Evolutionary conservation across 2,797 vertebrate species (phyloP).

Genomic region (Crax fasciolata): DNA sequence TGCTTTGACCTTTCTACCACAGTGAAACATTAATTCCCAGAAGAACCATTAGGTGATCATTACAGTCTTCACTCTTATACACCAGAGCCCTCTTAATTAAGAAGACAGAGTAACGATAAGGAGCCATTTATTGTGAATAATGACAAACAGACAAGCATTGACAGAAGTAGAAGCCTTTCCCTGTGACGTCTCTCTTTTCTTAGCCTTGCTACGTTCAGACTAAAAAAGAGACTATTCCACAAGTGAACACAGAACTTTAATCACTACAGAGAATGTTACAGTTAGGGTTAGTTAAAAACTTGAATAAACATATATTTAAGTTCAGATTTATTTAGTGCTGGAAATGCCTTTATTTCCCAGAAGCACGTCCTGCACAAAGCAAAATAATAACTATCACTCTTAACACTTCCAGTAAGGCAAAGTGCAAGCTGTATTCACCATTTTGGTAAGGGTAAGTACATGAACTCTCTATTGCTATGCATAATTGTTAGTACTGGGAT

Average conservation of each 20-base stretch:
- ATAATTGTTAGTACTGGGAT: not conserved
- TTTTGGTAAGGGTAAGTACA: not conserved
- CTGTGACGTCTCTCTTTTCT: not conserved
- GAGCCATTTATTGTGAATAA: not conserved
- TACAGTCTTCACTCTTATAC: conserved; percentile 5
- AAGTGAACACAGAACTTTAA: not conserved
- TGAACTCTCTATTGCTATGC: not conserved
- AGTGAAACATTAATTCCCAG: conserved; percentile 6
- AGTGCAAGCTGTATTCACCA: not conserved
- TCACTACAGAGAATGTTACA: not conserved
- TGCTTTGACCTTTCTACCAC: conserved; percentile 13
- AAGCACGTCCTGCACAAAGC: not conserved
- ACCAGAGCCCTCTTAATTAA: conserved; percentile 37
- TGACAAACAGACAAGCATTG: not conserved
- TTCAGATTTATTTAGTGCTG: not conserved
- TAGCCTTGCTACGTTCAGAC: not conserved
- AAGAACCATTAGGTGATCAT: conserved; percentile 9
- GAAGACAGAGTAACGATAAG: not conserved
- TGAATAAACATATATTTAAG: not conserved
- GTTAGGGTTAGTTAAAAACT: not conserved
- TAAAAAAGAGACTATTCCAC: not conserved
- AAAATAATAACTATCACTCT: not conserved
- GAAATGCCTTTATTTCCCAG: not conserved
- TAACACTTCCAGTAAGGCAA: not conserved
- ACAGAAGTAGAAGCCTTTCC: not conserved